Conservation (phyloP, 2,113 vertebrate species). For the Neoarius graeffei region DNA sequence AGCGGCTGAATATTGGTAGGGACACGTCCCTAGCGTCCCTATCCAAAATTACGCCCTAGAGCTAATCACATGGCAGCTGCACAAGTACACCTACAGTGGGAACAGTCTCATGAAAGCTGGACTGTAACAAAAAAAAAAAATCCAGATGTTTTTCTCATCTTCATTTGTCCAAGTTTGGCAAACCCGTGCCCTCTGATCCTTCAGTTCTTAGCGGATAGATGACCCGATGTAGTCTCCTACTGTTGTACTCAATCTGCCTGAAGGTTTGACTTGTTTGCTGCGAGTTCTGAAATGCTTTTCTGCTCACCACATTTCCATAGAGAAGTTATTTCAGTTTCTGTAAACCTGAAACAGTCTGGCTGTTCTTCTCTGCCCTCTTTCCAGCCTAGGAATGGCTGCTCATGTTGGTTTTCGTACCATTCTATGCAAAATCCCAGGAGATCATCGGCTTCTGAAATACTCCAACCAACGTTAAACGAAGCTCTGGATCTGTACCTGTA, state of each 20-base stretch:
- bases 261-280: not conserved
- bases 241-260: not conserved
- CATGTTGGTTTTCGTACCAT: not conserved
- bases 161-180: not conserved
- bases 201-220: not conserved
- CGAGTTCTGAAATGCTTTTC: not conserved
- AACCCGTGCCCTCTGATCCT: not conserved
- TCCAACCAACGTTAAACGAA: not conserved
- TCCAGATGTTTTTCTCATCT: not conserved
- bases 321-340: not conserved
- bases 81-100: not conserved
- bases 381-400: not conserved
- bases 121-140: not conserved
- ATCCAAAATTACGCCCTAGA: too few species aligned
- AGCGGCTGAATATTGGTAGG: too few species aligned
- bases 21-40: too few species aligned
- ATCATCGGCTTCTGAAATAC: not conserved
- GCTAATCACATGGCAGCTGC: not conserved
- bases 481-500: not conserved
- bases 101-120: not conserved
- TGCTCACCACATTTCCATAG: not conserved
- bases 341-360: not conserved
- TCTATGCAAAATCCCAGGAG: not conserved
- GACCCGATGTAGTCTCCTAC: not conserved
- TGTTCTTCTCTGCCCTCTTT: not conserved